Evolutionary conservation across 2,113 vertebrate species (phyloP), one percentile per base, ranked within the genome.

Genomic region (Zosterops lateralis): DNA sequence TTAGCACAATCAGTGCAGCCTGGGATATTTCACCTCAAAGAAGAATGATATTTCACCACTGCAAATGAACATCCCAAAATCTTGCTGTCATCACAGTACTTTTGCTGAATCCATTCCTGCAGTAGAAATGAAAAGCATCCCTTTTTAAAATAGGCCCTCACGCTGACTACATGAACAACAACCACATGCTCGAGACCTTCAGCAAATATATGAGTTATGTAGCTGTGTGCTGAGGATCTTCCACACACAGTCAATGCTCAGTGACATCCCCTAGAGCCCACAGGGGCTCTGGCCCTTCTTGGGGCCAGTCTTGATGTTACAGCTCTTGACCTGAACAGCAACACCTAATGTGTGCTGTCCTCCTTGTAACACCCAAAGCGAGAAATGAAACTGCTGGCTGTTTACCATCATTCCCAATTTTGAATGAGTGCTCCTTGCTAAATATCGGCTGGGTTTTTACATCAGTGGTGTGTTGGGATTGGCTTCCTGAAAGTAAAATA

Each of bases 291-390:
- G 54, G 54, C 34, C 38, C 36, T 78, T 89, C 60, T 57, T 22
- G 3, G 7, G 45, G 36, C 38, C 38, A 32, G 31, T 47, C 0
- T 0, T 51, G 44, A n/a, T 60, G 48, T n/a, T 85, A 36, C 34
- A 87, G 36, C 32, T 78, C 74, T 82, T 85, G 68, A 86, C 54
- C 47, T 51, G 42, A 62, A 28, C 25, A 68, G 29, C 13, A 61
- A 6, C 54, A 89, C 57, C 56, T 87, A 32, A 44, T 0, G 11
- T 19, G 10, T 70, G 42, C 48, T 71, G 26, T 60, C 51, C 21
- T 60, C 40, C 45, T 80, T 0, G 0, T 51, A 78, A 60, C 45
- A 65, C n/a, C 73, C 38, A 70, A 87, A 83, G 31, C 0, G 0
- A 66, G 71, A 87, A 87, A 83, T 51, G 6, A 76, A 87, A 71